A percentile compares a stretch with the other conserved stretches of the same genome.
These are phyloP conservation scores for Hystrix cristata DNA, from an alignment of 2,113 vertebrate species.

Conservation along the genomic window DNA sequence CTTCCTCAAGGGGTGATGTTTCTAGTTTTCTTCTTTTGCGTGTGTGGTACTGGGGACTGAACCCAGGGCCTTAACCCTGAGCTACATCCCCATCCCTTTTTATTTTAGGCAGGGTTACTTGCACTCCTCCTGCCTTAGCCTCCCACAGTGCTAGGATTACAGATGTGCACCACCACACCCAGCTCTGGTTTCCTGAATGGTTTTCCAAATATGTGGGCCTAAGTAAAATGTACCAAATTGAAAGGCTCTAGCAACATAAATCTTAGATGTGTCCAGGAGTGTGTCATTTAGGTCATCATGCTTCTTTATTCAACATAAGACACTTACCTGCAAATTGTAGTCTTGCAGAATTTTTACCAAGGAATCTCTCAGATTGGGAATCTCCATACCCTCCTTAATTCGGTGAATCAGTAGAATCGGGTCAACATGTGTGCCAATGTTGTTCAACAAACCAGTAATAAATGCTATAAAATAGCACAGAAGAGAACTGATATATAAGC, in stretches of 20 bases:
- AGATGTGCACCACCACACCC: neutral
- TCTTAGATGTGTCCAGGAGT: neutral
- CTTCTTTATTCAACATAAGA: neutral
- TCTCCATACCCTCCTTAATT: slow-evolving; percentile 99
- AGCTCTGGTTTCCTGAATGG: neutral
- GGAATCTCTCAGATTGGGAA: slow-evolving; percentile 98
- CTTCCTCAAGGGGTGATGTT: neutral
- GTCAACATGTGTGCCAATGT: slow-evolving; percentile 98
- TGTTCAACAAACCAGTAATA: slow-evolving; percentile 98
- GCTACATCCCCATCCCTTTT: neutral
- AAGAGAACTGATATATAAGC: neutral
- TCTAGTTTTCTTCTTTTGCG: neutral
- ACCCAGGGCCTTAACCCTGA: neutral
- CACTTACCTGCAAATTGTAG: slow-evolving; percentile 97
- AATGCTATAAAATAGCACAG: slow-evolving; percentile 90
- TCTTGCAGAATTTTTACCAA: slow-evolving; percentile 99
- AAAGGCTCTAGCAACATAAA: neutral
- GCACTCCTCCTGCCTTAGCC: neutral
- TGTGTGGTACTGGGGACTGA: neutral
- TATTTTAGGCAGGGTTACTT: neutral
- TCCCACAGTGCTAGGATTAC: neutral
- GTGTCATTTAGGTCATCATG: neutral
- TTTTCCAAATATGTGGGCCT: neutral
- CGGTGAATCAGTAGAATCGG: slow-evolving; percentile 98
- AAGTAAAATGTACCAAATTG: neutral